Evolutionary conservation across 2,888 invertebrate species (phyloP), one percentile per base, ranked within the genome.

Genomic region (Mythimna vitellina): DNA sequence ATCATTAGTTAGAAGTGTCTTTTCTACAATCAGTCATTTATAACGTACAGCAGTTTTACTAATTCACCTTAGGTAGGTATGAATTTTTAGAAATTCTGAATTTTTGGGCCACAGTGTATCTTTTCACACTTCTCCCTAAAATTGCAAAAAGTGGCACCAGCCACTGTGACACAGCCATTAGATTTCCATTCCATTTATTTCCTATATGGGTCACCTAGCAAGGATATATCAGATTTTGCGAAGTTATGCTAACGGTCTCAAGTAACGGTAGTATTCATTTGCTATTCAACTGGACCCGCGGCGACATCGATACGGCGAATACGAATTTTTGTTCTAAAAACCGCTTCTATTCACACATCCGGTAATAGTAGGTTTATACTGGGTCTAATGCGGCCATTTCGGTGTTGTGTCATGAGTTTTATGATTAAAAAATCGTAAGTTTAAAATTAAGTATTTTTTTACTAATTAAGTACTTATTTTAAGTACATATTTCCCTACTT

Each of bases 241-340:
- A 86, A 90, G 91, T 92, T 89, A 90, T 88, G 80, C 86, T 95
- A 95, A 95, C 95, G 95, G 95, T 92, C 71, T 74, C 79, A 72
- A n/a, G 73, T 95, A 95, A 95, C 95, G 95, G 95, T 94, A 89
- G 88, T 84, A 53, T 89, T 89, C 91, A 92, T 93, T 95, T 94
- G 87, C 91, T 94, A 95, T 95, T 95, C 95, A 92, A 87, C 84
- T 84, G 89, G 89, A 89, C 86, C 85, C 83, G 83, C 84, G 84
- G 87, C 91, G 90, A 91, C 92, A 91, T 91, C 90, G 87, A 91
- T 92, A 92, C 91, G 79, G 77, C 86, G 92, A 92, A 93, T 93
- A 92, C 89, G 90, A 92, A 91, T 90, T 90, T 92, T 88, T 87
- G 87, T 82, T 78, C 83, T 78, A 84, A 89, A 87, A 87, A 77